Conservation (phyloP, 2,888 invertebrate genomes). For the Eretmocerus hayati region DNA sequence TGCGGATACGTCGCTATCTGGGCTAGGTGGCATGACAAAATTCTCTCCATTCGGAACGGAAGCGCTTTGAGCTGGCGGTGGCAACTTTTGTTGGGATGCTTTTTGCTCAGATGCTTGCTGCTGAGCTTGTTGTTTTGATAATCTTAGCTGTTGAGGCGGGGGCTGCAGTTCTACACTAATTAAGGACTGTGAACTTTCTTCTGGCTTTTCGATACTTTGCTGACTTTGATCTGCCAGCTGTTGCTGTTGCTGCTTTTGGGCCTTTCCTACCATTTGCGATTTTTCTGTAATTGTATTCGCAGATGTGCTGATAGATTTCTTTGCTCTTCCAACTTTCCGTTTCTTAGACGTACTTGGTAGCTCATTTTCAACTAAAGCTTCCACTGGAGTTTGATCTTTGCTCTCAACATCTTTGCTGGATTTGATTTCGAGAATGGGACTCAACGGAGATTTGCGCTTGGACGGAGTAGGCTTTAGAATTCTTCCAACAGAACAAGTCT, state of each 20-base stretch:
- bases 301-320: slow-evolving; percentile 18
- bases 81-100: slow-evolving; percentile 2
- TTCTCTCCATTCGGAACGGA: slow-evolving; percentile 39
- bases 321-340: slow-evolving; percentile 34
- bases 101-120: not conserved
- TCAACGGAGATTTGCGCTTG: slow-evolving; percentile 34
- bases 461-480: too few relatives aligned
- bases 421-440: slow-evolving; percentile 37
- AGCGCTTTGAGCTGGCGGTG: slow-evolving; percentile 2
- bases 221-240: not conserved
- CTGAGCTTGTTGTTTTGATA: not conserved
- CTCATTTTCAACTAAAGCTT: slow-evolving; percentile 9
- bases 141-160: slow-evolving; percentile 5
- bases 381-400: slow-evolving; percentile 35
- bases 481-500: too few relatives aligned
- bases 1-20: slow-evolving; percentile 46
- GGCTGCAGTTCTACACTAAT: not conserved
- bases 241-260: not conserved
- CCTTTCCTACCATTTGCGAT: not conserved
- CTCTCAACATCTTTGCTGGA: slow-evolving; percentile 37
- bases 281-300: not conserved
- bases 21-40: slow-evolving; percentile 44
- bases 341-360: slow-evolving; percentile 28
- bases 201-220: not conserved
- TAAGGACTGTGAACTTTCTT: not conserved